Evolutionary conservation across 2,113 vertebrate species (phyloP), one percentile per base, ranked within the genome.

Genomic region (Vulpes ferrilata): DNA sequence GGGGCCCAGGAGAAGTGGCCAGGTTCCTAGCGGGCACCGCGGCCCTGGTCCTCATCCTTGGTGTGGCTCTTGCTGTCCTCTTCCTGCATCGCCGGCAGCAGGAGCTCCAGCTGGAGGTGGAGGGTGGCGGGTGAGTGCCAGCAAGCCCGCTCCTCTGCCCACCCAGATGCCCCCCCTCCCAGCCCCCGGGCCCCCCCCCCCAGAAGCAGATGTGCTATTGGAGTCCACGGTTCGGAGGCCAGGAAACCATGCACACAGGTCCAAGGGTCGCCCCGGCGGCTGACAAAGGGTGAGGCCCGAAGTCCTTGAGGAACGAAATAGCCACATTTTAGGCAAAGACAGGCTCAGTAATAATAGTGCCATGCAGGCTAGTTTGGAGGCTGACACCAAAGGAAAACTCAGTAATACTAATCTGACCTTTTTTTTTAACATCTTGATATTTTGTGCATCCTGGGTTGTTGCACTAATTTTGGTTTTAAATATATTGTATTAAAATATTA

Each of bases 41-140:
- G 7, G 99, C 99, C 22, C 96, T 99, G 1, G 98, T 98, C 67
- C 98, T 99, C 97, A 99, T 99, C 98, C 90, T 99, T 0, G 98
- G 98, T 0, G 99, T 99, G 97, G 99, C 98, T 25, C 98, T 99
- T 62, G 99, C 99, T 0, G 98, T 99, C 80, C 98, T 99, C 97
- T 97, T 99, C 93, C 98, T 99, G 93, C 99, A 99, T 98, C 98
- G 98, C 73, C 97, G 98, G 93, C 99, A 99, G 96, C 99, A 99
- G 94, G 99, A 99, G 98, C 98, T 94, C 87, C 98, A 95, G 76
- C 98, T 98, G 0, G 99, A 98, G 73, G 98, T 98, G 0, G 99
- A 99, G 97, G 98, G 98, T 20, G 99, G 99, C 84, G 97, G 99
- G 99, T 99, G 98, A 99, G 99, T 99, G 98, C 51, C 48, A 9